phyloP scores from a whole-genome alignment of 1,140 invertebrate species.

The Cydia strobilella region DNA sequence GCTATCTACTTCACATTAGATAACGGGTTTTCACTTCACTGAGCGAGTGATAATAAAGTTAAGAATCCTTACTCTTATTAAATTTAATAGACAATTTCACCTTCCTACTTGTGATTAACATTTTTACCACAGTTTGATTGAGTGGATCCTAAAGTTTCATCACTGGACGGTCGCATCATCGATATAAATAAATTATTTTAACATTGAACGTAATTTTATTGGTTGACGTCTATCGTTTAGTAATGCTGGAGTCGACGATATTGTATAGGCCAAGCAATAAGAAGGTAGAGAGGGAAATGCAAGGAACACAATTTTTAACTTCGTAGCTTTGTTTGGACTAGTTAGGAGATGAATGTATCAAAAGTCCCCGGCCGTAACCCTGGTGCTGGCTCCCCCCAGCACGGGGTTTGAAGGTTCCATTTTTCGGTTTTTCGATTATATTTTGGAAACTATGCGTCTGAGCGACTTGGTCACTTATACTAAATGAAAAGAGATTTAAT shows the following conservation, averaged over 20 bases:
- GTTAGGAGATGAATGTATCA: no score
- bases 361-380: no score
- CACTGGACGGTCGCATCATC: neutral
- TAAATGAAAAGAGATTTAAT: no score
- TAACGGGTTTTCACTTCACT: neutral
- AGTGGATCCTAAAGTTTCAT: neutral
- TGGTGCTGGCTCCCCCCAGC: no score
- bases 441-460: no score
- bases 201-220: constrained; percentile 8
- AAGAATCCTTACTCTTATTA: neutral
- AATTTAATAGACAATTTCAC: neutral
- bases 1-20: neutral
- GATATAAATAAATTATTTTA: neutral
- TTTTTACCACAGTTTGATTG: neutral
- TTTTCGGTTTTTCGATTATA: no score
- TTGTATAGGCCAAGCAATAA: no score
- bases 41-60: neutral
- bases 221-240: neutral
- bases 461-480: no score
- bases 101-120: neutral
- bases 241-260: neutral
- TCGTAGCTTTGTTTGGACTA: no score
- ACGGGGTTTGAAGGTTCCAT: no score
- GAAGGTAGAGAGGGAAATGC: no score
- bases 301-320: no score